Percentiles rank a stretch among this genome's conserved stretches.
phyloP scores from a whole-genome alignment of 2,888 invertebrate species.

The Drosophila silvestris region DNA sequence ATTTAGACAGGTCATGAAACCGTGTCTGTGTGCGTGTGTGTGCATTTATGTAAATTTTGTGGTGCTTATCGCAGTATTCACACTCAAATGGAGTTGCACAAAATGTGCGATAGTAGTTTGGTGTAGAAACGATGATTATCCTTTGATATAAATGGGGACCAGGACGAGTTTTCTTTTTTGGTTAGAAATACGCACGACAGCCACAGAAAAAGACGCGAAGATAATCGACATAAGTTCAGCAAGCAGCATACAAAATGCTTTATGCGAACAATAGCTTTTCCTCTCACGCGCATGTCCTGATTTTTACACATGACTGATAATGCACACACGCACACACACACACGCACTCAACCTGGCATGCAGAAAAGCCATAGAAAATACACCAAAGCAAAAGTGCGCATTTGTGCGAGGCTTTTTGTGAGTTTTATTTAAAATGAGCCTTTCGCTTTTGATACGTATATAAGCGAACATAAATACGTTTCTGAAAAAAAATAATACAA shows the following conservation, averaged over 20 bases:
- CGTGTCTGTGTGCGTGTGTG: background rate
- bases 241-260: slow-evolving; percentile 34
- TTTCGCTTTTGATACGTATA: slow-evolving; percentile 50
- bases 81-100: slow-evolving; percentile 61
- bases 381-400: slow-evolving; percentile 64
- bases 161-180: slow-evolving; percentile 20
- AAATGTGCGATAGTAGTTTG: slow-evolving; percentile 11
- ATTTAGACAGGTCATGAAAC: background rate
- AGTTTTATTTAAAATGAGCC: slow-evolving; percentile 46
- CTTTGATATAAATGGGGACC: slow-evolving; percentile 28
- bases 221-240: slow-evolving; percentile 66
- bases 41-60: slow-evolving; percentile 1
- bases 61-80: slow-evolving; percentile 60
- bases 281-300: slow-evolving; percentile 72
- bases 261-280: slow-evolving; percentile 60
- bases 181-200: slow-evolving; percentile 1
- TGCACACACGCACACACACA: slow-evolving; percentile 44
- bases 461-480: slow-evolving; percentile 21
- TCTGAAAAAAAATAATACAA: slow-evolving; percentile 28
- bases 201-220: slow-evolving; percentile 25
- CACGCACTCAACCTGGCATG: slow-evolving; percentile 14
- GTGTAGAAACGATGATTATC: slow-evolving; percentile 42
- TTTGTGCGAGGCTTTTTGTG: slow-evolving; percentile 57
- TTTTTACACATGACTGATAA: slow-evolving; percentile 75
- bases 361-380: slow-evolving; percentile 47